Percentiles rank a stretch among this genome's conserved stretches.
Evolutionary conservation across 2,113 vertebrate species (phyloP).

Genomic region (Petaurus breviceps): DNA sequence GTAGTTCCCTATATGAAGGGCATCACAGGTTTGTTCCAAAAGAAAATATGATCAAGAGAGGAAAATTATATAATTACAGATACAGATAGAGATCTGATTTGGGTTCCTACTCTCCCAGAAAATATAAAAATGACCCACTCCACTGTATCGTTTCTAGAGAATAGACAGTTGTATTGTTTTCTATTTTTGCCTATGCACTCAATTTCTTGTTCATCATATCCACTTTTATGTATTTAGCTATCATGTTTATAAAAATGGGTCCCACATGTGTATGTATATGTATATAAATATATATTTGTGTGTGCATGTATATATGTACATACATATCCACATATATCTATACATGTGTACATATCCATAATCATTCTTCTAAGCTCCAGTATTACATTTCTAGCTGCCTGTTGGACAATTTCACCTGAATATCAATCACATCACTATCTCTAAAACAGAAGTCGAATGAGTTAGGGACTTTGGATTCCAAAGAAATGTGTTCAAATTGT

Average conservation of each 20-base stretch:
- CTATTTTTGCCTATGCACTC: not conserved
- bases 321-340: not conserved
- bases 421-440: not conserved
- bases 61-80: not conserved
- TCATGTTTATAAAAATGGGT: not conserved
- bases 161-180: not conserved
- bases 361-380: not conserved
- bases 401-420: not conserved
- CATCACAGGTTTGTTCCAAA: not conserved
- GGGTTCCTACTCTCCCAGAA: not conserved
- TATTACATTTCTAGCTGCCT: not conserved
- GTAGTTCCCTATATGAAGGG: not conserved
- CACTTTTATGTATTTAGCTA: not conserved
- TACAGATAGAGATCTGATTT: not conserved
- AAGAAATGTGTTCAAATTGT: not conserved
- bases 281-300: too few species aligned
- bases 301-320: too few species aligned
- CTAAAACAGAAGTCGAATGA: not conserved
- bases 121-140: not conserved
- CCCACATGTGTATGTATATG: not conserved
- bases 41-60: not conserved
- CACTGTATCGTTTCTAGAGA: too few species aligned
- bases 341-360: not conserved
- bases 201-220: not conserved
- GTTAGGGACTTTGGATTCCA: not conserved